Evolutionary conservation across 2,888 invertebrate species (phyloP).

Genomic region (Amblyjoppa fuscipennis): DNA sequence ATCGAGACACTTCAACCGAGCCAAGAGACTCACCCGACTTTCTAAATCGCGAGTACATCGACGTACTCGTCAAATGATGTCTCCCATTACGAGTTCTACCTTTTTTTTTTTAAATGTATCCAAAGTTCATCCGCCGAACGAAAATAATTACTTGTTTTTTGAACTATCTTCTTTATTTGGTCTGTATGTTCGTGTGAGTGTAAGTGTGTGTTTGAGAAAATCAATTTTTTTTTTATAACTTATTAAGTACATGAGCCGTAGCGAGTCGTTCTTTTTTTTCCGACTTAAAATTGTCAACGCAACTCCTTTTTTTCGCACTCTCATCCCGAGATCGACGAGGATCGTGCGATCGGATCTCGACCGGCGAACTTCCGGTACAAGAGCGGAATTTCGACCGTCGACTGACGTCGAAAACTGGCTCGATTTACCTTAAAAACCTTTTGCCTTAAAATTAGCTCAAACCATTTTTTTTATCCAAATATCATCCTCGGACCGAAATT

Average conservation of each 20-base stretch:
- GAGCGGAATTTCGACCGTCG: conserved; percentile 7
- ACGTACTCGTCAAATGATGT: conserved; percentile 19
- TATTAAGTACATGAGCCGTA: conserved; percentile 1
- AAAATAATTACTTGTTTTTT: not conserved
- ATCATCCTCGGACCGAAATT: not conserved
- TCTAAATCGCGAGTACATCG: conserved; percentile 56
- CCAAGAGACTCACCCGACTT: conserved; percentile 50
- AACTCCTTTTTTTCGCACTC: not conserved
- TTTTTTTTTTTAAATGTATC: not conserved
- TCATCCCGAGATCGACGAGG: not conserved
- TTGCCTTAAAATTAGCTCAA: too few species aligned
- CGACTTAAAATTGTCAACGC: conserved; percentile 23
- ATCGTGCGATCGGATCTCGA: not conserved
- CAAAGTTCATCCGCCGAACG: not conserved
- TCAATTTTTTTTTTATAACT: not conserved
- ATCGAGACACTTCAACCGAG: conserved; percentile 25
- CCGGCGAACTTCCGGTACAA: not conserved
- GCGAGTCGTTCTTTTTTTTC: not conserved
- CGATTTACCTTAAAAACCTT: not conserved
- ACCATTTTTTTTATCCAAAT: not conserved
- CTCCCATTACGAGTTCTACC: not conserved
- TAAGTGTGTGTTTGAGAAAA: conserved; percentile 18
- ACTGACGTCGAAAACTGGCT: not conserved
- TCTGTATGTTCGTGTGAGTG: conserved; percentile 13
- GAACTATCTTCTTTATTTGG: not conserved